Evolutionary conservation across 1,140 invertebrate species (phyloP), one percentile per base, ranked within the genome.

Genomic region (Camponotus pennsylvanicus): DNA sequence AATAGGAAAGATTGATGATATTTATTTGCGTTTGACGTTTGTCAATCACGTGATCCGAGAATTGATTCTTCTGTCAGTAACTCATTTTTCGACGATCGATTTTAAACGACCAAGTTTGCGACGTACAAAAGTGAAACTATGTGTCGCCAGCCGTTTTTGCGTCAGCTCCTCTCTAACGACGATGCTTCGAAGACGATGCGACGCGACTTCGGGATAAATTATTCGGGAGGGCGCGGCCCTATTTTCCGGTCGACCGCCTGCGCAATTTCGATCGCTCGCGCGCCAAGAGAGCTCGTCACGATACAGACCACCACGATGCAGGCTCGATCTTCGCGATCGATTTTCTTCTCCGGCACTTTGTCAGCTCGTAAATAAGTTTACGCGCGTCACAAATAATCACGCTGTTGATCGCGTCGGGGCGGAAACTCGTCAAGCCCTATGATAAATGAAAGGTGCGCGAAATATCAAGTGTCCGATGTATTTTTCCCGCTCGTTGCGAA

Each of bases 211-310:
- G 64, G 73, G 67, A 88, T 86, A 86, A 86, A 86, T 89, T 89
- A 87, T 89, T 89, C 86, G 83, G 71, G 77, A 87, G 80, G 85
- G 85, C 63, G 85, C 85, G 80, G 80, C 52, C 52, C 80, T 70
- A 86, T 86, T 86, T 86, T 85, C 80, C 85, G 80, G 67, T 85
- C 70, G 85, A 86, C 85, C 82, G 82, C 85, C 55, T 66, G 52
- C 69, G 37, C 85, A 85, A 86, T 86, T 86, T 76, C 79, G 69
- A 86, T 80, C 77, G 32, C 55, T 86, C n/a, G 64, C n/a, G 34
- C 77, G 77, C 79, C 79, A 83, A 83, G 69, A 83, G 40, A 57
- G 27, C 34, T 66, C 27, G 75, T 59, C 59, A 34, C 64, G 77
- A 79, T 18, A 64, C 42, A 42, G 8, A 8, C 42, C 34, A 79